Conservation (phyloP, 2,888 invertebrate species). For the Caenorhabditis sulstoni region DNA sequence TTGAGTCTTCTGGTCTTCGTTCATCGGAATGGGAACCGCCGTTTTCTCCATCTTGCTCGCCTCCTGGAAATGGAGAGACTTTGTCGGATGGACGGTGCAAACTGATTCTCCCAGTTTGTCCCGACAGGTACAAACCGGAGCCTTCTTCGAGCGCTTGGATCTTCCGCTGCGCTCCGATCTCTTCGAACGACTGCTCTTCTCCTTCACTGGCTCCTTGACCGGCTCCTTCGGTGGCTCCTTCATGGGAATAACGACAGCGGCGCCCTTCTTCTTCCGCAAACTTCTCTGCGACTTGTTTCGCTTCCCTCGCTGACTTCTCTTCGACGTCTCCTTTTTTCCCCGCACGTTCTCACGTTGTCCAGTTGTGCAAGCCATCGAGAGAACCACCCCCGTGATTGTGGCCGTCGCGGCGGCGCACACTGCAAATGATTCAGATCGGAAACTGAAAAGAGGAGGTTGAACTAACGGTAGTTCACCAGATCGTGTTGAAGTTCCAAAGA, state of each 20-base stretch:
- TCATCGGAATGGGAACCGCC: not conserved
- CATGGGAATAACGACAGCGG: not conserved
- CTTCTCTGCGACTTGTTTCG: not conserved
- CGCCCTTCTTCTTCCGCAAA: not conserved
- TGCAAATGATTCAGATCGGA: not conserved
- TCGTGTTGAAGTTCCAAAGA: not conserved
- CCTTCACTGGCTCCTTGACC: not conserved
- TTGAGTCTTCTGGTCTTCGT: not conserved
- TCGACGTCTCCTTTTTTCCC: not conserved
- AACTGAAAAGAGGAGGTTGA: not conserved
- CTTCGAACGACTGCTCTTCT: not conserved
- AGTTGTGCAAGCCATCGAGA: not conserved
- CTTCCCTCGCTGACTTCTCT: not conserved
- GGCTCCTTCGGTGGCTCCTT: not conserved
- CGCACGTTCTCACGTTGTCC: not conserved
- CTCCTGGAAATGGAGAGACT: not conserved
- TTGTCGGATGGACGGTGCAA: too few species aligned
- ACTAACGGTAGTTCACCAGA: not conserved
- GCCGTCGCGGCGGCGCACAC: not conserved
- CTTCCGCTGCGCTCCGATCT: not conserved
- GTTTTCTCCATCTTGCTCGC: not conserved
- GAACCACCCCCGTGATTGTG: not conserved
- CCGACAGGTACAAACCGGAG: too few species aligned
- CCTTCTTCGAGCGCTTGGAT: not conserved
- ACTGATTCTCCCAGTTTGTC: too few species aligned